Conservation (phyloP, 2,797 vertebrate genomes). For the Chiroxiphia lanceolata region DNA sequence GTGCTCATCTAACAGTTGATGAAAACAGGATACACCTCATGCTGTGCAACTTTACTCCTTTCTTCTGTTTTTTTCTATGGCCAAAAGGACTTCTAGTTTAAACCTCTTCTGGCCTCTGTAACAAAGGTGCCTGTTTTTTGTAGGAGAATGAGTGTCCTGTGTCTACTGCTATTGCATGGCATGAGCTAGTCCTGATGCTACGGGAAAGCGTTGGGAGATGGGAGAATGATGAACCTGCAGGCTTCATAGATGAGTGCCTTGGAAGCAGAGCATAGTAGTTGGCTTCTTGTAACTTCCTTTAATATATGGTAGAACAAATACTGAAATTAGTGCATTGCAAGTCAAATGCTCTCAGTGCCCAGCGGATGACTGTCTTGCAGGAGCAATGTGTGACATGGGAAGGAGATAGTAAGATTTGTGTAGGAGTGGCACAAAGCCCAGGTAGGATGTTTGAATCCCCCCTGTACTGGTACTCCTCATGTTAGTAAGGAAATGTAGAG, state of each 20-base stretch:
- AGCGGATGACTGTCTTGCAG: background rate
- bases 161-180: background rate
- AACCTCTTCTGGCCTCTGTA: background rate
- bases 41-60: background rate
- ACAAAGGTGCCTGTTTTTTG: background rate
- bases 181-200: background rate
- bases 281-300: background rate
- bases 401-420: background rate
- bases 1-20: background rate
- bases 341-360: background rate
- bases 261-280: background rate
- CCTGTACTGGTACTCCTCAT: fast-evolving
- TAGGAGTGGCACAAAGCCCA: background rate
- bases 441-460: background rate
- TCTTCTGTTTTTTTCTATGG: background rate
- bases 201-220: background rate
- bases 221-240: background rate
- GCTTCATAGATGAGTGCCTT: background rate
- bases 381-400: background rate
- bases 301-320: background rate
- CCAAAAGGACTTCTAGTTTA: background rate
- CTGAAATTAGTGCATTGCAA: background rate
- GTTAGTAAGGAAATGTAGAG: background rate
- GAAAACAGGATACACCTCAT: background rate
- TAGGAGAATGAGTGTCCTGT: background rate